Base-by-base conservation (phyloP, 2,888 invertebrate genomes). In the Clepsis dumicolana region DNA sequence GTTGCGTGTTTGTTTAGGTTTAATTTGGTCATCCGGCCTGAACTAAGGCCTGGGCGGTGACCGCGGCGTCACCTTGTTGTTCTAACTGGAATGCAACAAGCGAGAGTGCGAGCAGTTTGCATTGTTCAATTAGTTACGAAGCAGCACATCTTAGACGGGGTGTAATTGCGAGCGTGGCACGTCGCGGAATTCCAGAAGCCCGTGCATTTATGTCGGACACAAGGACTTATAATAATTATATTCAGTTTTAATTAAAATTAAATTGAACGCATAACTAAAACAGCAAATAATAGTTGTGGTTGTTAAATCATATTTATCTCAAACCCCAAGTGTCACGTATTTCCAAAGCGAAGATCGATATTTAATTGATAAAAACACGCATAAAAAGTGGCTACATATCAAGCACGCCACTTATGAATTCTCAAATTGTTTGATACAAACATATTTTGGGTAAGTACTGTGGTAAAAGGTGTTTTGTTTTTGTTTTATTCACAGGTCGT, bases 401-500 rank as follows among this genome's bases (percentile, higher is more conserved):
- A n/a, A n/a, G n/a, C n/a, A n/a, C n/a, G n/a, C n/a, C n/a, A n/a
- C n/a, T n/a, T n/a, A n/a, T n/a, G n/a, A n/a, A n/a, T n/a, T n/a
- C n/a, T n/a, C n/a, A n/a, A n/a, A n/a, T n/a, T n/a, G 32, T 38
- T n/a, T 38, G 38, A n/a, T 38, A 4, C 4, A 1, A n/a, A 5
- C 1, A 38, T n/a, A 5, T 38, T 38, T n/a, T 38, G 38, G n/a
- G n/a, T n/a, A 38, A n/a, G n/a, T n/a, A n/a, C n/a, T n/a, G n/a
- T n/a, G n/a, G n/a, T n/a, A n/a, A n/a, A n/a, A n/a, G n/a, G 38
- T 4, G 0, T 1, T 7, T 8, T 5, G 16, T 44, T 18, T 44
- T 8, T 8, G 7, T 16, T 48, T 21, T 65, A 3, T 67, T 56
- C 4, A 12, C 70, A 70, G 70, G 35, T 35, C 16, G 54, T 29